Evolutionary conservation across 2,113 vertebrate genomes (phyloP).

Genomic region (Nothoprocta pentlandii): DNA sequence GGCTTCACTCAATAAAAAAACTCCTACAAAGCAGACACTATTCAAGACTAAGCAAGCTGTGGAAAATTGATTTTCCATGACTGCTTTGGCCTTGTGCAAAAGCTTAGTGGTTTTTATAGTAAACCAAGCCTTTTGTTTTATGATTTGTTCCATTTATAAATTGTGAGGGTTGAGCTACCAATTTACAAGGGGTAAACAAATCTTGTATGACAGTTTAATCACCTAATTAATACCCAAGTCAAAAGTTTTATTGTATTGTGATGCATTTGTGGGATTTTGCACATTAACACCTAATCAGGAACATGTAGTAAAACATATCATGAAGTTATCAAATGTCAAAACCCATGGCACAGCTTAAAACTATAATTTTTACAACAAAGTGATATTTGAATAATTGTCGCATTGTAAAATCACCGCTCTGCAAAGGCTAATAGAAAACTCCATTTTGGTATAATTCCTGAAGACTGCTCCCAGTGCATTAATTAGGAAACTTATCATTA

Average conservation of each 20-base stretch:
- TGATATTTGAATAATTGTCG: conserved; percentile 49
- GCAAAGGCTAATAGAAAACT: background rate
- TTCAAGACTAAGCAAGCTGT: conserved; percentile 2
- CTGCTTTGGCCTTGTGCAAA: conserved; percentile 35
- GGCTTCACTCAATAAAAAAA: conserved; percentile 19
- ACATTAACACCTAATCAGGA: conserved; percentile 27
- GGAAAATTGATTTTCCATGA: conserved; percentile 53
- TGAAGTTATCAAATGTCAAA: conserved; percentile 60
- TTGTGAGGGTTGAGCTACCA: conserved; percentile 25
- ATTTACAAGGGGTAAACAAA: conserved; percentile 58
- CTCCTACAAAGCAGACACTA: conserved; percentile 13
- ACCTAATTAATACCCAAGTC: conserved; percentile 56
- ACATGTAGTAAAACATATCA: conserved; percentile 12
- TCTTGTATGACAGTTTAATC: conserved; percentile 50
- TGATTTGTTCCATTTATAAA: conserved; percentile 51
- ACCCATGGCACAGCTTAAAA: conserved; percentile 39
- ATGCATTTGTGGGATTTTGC: conserved; percentile 46
- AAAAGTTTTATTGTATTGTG: conserved; percentile 54
- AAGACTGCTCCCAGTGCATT: background rate
- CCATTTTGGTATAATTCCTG: background rate
- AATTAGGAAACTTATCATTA: conserved; percentile 12
- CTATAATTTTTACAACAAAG: conserved; percentile 42
- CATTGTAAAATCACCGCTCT: background rate
- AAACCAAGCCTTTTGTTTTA: conserved; percentile 53
- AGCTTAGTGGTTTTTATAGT: conserved; percentile 13